phyloP scores from a whole-genome alignment of 2,113 vertebrate genomes.

The Cinclus cinclus region DNA sequence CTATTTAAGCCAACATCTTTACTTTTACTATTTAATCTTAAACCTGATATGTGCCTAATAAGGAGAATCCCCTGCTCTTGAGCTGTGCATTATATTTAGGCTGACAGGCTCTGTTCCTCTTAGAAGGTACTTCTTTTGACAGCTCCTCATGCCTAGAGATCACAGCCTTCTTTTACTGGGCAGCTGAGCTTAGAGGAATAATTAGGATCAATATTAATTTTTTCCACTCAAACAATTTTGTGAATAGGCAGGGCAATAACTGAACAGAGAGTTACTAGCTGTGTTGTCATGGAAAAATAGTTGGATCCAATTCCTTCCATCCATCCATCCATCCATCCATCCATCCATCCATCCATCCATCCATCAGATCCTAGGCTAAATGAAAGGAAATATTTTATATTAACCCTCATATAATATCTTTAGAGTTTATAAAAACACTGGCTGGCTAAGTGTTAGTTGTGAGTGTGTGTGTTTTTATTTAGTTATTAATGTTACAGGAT shows the following conservation, averaged over 20 bases:
- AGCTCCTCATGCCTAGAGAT: background rate
- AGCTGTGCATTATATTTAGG: background rate
- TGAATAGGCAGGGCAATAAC: background rate
- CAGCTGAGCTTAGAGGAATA: background rate
- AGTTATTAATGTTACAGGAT: background rate
- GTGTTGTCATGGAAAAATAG: background rate
- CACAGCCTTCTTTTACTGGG: background rate
- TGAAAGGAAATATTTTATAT: background rate
- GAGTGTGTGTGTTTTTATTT: background rate
- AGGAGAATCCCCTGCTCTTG: background rate
- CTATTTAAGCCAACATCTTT: slow-evolving; percentile 22
- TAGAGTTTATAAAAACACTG: background rate
- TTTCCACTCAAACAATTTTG: background rate
- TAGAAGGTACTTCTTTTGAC: background rate
- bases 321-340: background rate
- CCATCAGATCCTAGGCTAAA: background rate
- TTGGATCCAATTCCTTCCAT: background rate
- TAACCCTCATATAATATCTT: background rate
- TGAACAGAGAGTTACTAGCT: background rate
- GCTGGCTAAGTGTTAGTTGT: slow-evolving; percentile 18
- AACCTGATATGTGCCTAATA: background rate
- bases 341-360: background rate
- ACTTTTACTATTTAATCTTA: background rate
- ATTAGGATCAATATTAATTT: background rate
- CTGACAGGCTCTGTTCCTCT: background rate